Evolutionary conservation across 1,140 invertebrate genomes (phyloP).

Genomic region (Penaeus chinensis): DNA sequence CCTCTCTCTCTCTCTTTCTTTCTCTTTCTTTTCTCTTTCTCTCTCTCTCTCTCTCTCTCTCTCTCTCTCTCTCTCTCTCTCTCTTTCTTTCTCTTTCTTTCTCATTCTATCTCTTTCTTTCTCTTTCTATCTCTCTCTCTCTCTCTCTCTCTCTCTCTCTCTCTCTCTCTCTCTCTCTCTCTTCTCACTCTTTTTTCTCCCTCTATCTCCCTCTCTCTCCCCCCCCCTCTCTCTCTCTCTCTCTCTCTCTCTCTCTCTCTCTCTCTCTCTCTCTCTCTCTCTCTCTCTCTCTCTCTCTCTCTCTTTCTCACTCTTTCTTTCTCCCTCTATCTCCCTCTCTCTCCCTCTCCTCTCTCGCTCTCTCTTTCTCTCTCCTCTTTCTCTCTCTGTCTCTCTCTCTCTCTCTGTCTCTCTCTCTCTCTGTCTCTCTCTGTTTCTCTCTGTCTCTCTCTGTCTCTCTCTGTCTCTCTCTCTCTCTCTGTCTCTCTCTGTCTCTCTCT

Average conservation of each 20-base stretch:
- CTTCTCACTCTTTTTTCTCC: no score
- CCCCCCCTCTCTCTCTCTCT: no score
- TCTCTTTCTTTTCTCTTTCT: no score
- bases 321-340: not conserved
- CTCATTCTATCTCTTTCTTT: not conserved
- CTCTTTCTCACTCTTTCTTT: conserved; percentile 11
- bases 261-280: not conserved
- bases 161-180: not conserved
- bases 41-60: no score
- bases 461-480: not conserved
- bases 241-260: conserved; percentile 19
- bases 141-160: no score
- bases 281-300: not conserved
- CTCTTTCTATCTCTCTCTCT: not conserved
- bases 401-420: conserved; percentile 15
- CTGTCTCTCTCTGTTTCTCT: no score
- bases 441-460: conserved; percentile 4
- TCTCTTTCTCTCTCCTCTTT: not conserved
- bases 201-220: conserved; percentile 10
- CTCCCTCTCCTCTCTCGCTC: not conserved
- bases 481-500: not conserved
- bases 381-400: no score
- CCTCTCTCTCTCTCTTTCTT: no score
- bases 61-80: not conserved
- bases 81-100: not conserved